Conservation (phyloP, 2,113 vertebrate species). For the Hydropotes inermis region DNA sequence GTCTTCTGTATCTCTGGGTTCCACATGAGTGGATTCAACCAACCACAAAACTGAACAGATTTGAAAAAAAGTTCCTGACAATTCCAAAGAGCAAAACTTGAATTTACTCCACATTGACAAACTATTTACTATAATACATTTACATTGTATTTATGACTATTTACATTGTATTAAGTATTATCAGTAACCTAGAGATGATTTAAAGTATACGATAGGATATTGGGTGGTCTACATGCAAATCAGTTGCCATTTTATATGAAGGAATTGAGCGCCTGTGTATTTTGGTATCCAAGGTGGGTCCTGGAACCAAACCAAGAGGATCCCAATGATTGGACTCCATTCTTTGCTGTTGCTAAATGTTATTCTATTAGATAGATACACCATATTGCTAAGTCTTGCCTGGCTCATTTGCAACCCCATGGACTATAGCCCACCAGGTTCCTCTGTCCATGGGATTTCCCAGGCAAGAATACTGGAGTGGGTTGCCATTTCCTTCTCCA, state of each 20-base stretch:
- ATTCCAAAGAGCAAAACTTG: neutral
- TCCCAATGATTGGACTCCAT: neutral
- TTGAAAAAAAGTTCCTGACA: neutral
- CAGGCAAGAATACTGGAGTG: neutral
- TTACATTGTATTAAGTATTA: neutral
- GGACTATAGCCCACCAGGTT: neutral
- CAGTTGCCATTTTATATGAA: neutral
- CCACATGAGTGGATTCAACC: neutral
- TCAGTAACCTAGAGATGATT: neutral
- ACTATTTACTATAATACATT: neutral
- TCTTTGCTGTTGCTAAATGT: neutral
- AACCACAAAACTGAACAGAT: neutral
- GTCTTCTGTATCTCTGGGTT: neutral
- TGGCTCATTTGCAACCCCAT: neutral
- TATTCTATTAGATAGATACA: neutral
- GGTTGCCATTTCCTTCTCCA: neutral
- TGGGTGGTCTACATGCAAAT: neutral
- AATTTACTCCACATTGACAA: neutral
- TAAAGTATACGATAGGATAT: neutral
- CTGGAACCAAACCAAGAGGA: neutral
- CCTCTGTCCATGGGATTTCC: neutral
- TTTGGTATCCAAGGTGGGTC: neutral
- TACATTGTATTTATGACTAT: neutral
- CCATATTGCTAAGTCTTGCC: neutral
- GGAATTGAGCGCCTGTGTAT: neutral